Base-by-base conservation (phyloP, 2,113 vertebrate genomes). In the Percopsis transmontana region DNA sequence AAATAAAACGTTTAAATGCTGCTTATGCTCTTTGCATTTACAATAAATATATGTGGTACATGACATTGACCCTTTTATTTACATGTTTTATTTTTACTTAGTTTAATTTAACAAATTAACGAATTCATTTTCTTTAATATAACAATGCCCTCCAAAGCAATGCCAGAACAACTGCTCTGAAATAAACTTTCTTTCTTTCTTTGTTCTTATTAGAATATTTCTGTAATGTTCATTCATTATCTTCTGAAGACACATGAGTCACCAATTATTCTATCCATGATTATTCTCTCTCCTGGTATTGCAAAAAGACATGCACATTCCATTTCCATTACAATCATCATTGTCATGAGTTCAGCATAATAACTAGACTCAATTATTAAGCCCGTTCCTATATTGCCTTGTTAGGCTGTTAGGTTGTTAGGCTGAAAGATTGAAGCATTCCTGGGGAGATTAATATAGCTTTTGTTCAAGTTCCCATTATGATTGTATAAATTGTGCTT, bases 251-350 rank as follows among this genome's bases (percentile, higher is more conserved):
- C 76, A 87, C 85, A 87, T 87, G 82, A 85, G 66, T 23, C 79
- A 74, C 56, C 72, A 82, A 57, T 79, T 85, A 11, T 72, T 39
- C 76, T 66, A 65, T 47, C 71, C 8, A 47, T 23, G 18, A 62
- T 47, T 65, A 76, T 76, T 74, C 47, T 73, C 74, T 87, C 76
- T 40, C 39, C 83, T 72, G 78, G 86, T 86, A 85, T 88, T 82
- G 78, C 72, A n/a, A 72, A 76, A 72, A 79, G 82, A 88, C 88
- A 86, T 85, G 85, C 83, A 85, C 73, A 83, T 87, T 88, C 59
- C 76, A 90, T 86, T 85, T 85, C 81, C 85, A 80, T 90, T 80
- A 81, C 77, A 78, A 85, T 82, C 80, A 76, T 80, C 83, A 76
- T 85, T 82, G 81, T 73, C 67, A 5, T 48, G 67, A 14, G 23